Evolutionary conservation across 1,140 invertebrate species (phyloP), one percentile per base, ranked within the genome.

Genomic region (Bombus ignitus): DNA sequence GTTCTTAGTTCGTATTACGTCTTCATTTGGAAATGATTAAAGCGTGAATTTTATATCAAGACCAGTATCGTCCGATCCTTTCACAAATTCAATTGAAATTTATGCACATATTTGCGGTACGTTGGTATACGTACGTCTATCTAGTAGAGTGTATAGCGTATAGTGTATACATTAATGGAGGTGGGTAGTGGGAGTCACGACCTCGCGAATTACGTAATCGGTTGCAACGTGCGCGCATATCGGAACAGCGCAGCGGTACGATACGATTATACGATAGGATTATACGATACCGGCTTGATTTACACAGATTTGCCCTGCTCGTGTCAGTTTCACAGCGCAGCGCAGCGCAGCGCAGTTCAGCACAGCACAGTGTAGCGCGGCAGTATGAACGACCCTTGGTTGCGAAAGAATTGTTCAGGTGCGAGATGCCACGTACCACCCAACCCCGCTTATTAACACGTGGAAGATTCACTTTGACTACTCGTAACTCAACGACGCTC

Each of bases 131-230:
- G 79, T 86, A 74, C 80, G 80, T 35, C 53, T 85, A 25, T 35
- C 53, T 85, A 25, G 65, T 44, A 47, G 12, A 84, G 42, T 42
- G 71, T 65, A 53, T 22, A 22, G 47, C 47, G 65, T 59, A 47
- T 3, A 79, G 53, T 22, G 71, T 65, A 42, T 83, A 59, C 75
- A 77, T 87, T 87, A 80, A 89, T 80, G 78, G 78, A 87, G 81
- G 81, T 72, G 79, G 78, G 68, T 81, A 83, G 80, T 79, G 42
- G 74, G 86, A 90, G 82, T 90, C 86, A 89, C 82, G 89, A 90
- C 80, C 89, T 83, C 86, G 76, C 53, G 86, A 88, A 89, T 90
- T 89, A 89, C 83, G 88, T 90, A 90, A 90, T 79, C 73, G 85
- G 81, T 83, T 65, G 79, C 82, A 80, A 81, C 88, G 86, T 81